Conservation (phyloP, 2,113 vertebrate species). For the Syngnathus typhle region DNA sequence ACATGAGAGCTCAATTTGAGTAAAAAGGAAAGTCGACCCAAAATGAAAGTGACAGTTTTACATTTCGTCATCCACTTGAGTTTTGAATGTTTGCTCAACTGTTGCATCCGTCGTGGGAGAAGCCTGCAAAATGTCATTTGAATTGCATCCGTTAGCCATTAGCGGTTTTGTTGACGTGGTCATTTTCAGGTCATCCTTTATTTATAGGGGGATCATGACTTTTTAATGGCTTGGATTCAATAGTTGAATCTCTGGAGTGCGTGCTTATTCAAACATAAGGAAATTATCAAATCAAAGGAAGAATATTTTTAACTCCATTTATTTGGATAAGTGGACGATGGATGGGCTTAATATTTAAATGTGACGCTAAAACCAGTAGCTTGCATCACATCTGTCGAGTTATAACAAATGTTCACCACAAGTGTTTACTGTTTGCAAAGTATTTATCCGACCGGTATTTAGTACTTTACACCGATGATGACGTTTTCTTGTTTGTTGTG, state of each 20-base stretch:
- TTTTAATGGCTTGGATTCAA: background rate
- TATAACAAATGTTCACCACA: background rate
- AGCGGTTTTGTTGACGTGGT: background rate
- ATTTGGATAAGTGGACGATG: background rate
- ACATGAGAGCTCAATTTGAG: background rate
- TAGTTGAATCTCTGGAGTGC: background rate
- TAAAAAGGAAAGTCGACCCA: background rate
- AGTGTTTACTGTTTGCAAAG: constrained; percentile 12
- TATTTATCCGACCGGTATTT: background rate
- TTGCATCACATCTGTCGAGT: background rate
- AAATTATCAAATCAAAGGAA: background rate
- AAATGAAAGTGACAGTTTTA: background rate
- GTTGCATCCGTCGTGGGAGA: background rate
- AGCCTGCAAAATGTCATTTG: background rate
- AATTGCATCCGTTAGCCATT: background rate
- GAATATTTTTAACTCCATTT: background rate
- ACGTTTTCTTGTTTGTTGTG: constrained; percentile 8
- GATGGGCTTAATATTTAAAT: background rate
- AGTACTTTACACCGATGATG: background rate
- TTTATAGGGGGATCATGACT: background rate
- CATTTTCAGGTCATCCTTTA: background rate
- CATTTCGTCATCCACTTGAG: background rate
- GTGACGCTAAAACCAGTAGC: background rate
- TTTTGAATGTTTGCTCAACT: background rate
- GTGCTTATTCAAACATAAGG: background rate